phyloP scores from a whole-genome alignment of 2,888 invertebrate species.

The Caenorhabditis angaria region DNA sequence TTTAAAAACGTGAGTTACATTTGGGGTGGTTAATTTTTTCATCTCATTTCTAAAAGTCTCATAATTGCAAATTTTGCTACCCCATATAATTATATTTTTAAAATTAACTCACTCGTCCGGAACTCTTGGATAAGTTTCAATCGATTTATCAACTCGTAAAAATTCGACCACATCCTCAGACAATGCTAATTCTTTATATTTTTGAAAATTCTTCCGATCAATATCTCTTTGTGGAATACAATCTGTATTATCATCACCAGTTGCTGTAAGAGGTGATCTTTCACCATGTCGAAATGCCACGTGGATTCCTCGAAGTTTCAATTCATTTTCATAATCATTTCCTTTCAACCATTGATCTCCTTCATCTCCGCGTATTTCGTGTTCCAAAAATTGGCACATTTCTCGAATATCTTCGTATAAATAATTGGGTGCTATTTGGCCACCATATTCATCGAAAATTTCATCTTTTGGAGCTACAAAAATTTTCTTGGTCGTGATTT shows the following conservation, averaged over 20 bases:
- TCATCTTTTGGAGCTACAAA: neutral
- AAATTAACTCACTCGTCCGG: conserved; percentile 46
- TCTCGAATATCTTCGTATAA: conserved; percentile 40
- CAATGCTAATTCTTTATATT: conserved; percentile 41
- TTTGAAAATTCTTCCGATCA: conserved; percentile 48
- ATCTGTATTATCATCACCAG: conserved; percentile 36
- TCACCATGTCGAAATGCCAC: conserved; percentile 46
- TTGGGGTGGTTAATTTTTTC: too few species aligned
- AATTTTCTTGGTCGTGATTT: neutral
- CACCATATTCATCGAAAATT: neutral
- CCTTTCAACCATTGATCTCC: conserved; percentile 44
- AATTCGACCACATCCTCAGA: conserved; percentile 50
- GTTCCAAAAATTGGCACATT: conserved; percentile 63
- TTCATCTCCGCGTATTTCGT: conserved; percentile 53
- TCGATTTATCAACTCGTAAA: conserved; percentile 42
- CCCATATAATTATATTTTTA: too few species aligned
- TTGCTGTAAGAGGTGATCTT: conserved; percentile 44
- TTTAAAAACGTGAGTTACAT: too few species aligned
- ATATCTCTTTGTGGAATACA: conserved; percentile 48
- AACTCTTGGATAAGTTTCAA: conserved; percentile 31
- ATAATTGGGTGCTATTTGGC: neutral
- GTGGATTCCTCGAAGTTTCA: conserved; percentile 49
- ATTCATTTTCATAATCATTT: conserved; percentile 32
- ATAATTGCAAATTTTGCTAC: too few species aligned
- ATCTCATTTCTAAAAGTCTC: too few species aligned